phyloP scores from a whole-genome alignment of 2,888 invertebrate species.

The Clivina fossor region DNA sequence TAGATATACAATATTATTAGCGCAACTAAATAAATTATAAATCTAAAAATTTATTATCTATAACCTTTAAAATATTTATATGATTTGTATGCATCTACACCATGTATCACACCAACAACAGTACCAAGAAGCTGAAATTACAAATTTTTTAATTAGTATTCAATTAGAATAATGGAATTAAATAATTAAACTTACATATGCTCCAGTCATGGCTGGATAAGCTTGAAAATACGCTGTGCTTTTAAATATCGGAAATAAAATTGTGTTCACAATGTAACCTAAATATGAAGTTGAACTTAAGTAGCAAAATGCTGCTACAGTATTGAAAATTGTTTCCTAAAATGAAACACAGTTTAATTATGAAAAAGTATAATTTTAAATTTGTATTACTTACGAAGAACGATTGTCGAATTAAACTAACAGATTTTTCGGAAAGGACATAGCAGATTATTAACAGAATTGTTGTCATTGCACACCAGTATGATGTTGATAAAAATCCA shows the following conservation, averaged over 20 bases:
- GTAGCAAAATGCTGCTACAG: conserved; percentile 74
- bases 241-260: conserved; percentile 74
- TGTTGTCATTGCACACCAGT: conserved; percentile 78
- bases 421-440: conserved; percentile 75
- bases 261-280: conserved; percentile 75
- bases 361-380: background rate
- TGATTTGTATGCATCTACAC: conserved; percentile 76
- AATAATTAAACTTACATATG: conserved; percentile 70
- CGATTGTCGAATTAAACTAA: conserved; percentile 74
- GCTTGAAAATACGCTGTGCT: conserved; percentile 75
- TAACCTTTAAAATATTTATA: conserved; percentile 67
- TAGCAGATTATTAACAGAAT: conserved; percentile 75
- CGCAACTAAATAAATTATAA: background rate
- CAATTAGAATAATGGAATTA: background rate
- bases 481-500: conserved; percentile 77
- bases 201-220: conserved; percentile 86
- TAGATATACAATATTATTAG: background rate
- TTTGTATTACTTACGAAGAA: conserved; percentile 70
- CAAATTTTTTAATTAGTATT: conserved; percentile 20
- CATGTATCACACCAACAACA: conserved; percentile 73
- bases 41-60: conserved; percentile 51
- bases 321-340: conserved; percentile 81
- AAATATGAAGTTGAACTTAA: conserved; percentile 78
- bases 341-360: conserved; percentile 44
- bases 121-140: conserved; percentile 75